These are phyloP conservation scores for Barnardius zonarius DNA, from an alignment of 2,113 vertebrate genomes.

Conservation along the genomic window DNA sequence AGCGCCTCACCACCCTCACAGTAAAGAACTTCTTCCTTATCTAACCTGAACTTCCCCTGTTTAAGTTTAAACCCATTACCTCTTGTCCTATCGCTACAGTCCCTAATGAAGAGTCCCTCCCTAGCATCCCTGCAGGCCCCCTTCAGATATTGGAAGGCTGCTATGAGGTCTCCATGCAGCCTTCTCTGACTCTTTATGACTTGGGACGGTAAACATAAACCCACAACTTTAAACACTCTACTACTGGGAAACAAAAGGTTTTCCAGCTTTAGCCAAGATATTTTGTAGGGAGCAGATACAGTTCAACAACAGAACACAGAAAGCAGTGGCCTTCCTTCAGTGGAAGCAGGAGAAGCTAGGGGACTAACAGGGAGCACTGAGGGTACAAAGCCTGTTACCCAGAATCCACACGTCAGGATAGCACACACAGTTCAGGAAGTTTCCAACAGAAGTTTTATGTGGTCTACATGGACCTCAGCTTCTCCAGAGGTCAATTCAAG, in stretches of 20 bases:
- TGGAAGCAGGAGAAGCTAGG: neutral
- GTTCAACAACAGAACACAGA: neutral
- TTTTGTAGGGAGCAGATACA: neutral
- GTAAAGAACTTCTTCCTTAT: neutral
- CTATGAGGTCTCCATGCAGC: neutral
- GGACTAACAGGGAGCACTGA: neutral
- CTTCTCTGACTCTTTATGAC: neutral
- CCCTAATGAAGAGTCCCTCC: neutral
- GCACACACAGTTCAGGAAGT: neutral
- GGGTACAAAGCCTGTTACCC: neutral
- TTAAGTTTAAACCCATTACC: neutral
- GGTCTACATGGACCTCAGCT: neutral
- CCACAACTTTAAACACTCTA: neutral
- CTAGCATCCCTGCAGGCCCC: neutral
- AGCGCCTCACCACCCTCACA: neutral
- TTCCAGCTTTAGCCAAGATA: neutral
- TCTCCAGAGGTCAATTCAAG: neutral
- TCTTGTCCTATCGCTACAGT: neutral
- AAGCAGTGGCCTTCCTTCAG: neutral
- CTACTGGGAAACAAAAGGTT: neutral
- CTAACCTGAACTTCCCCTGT: neutral
- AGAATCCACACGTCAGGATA: rapidly evolving
- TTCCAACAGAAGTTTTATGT: neutral
- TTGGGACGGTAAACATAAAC: neutral
- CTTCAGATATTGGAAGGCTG: neutral